Percentiles rank a stretch among this genome's conserved stretches.
Conservation (phyloP, 2,888 invertebrate species). For the Dynastes tityus region DNA sequence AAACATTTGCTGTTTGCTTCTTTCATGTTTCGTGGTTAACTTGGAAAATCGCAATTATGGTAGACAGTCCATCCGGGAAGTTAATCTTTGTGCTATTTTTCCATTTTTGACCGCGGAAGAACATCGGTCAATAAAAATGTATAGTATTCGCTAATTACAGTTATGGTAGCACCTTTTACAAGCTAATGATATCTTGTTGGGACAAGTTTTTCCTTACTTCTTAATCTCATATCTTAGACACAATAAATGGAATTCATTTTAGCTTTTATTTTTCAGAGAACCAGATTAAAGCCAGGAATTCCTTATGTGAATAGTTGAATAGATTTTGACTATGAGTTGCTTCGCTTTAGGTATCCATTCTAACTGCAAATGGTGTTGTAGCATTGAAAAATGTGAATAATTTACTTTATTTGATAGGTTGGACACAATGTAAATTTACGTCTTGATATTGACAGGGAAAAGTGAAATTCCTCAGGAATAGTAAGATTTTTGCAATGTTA, state of each 20-base stretch:
- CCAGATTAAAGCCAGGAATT: conserved; percentile 8
- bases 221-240: conserved; percentile 17
- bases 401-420: not conserved
- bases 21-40: too few species aligned
- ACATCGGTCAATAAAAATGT: too few species aligned
- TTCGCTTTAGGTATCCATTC: too few species aligned
- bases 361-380: too few species aligned
- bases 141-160: too few species aligned
- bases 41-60: too few species aligned
- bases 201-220: conserved; percentile 6
- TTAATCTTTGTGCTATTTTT: too few species aligned
- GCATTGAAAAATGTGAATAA: not conserved
- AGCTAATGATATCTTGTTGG: not conserved
- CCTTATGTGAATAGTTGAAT: too few species aligned
- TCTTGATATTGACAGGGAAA: not conserved
- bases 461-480: not conserved
- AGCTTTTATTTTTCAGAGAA: not conserved
- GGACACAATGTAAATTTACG: not conserved
- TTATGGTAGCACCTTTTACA: not conserved
- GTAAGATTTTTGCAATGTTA: not conserved
- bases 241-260: conserved; percentile 13
- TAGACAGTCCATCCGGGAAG: too few species aligned
- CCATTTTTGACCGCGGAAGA: too few species aligned
- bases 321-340: too few species aligned
- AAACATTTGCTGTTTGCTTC: too few species aligned